Percentiles rank a stretch among this genome's conserved stretches.
phyloP scores from a whole-genome alignment of 1,140 invertebrate genomes.

The Sarcophaga peregrina region DNA sequence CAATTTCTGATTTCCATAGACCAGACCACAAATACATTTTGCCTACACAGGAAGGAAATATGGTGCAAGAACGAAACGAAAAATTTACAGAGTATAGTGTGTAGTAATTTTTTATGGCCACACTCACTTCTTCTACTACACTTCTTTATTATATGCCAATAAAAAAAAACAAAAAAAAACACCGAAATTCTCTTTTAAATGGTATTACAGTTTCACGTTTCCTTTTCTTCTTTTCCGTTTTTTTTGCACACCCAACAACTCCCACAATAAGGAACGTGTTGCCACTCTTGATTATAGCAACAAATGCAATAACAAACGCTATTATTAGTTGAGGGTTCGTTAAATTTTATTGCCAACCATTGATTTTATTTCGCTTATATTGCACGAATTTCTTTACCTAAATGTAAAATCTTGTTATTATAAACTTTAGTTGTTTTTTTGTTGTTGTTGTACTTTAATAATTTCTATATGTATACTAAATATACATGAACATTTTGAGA shows the following conservation, averaged over 20 bases:
- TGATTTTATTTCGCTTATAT: not conserved
- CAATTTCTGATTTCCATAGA: not conserved
- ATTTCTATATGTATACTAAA: too few species aligned
- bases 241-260: not conserved
- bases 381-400: not conserved
- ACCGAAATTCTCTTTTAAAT: conserved; percentile 28
- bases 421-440: too few species aligned
- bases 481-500: too few species aligned
- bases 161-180: conserved; percentile 34
- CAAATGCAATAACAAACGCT: not conserved
- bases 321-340: conserved; percentile 8
- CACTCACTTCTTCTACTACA: conserved; percentile 29
- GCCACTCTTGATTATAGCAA: conserved; percentile 31
- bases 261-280: conserved; percentile 8
- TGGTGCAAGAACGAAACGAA: too few species aligned
- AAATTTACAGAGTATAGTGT: not conserved
- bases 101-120: conserved; percentile 36
- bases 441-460: too few species aligned
- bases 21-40: too few species aligned
- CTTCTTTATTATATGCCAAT: conserved; percentile 38
- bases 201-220: not conserved
- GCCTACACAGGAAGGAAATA: too few species aligned
- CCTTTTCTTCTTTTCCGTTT: too few species aligned
- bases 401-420: too few species aligned
- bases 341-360: not conserved